Evolutionary conservation across 2,797 vertebrate species (phyloP), one percentile per base, ranked within the genome.

Genomic region (Dermochelys coriacea): DNA sequence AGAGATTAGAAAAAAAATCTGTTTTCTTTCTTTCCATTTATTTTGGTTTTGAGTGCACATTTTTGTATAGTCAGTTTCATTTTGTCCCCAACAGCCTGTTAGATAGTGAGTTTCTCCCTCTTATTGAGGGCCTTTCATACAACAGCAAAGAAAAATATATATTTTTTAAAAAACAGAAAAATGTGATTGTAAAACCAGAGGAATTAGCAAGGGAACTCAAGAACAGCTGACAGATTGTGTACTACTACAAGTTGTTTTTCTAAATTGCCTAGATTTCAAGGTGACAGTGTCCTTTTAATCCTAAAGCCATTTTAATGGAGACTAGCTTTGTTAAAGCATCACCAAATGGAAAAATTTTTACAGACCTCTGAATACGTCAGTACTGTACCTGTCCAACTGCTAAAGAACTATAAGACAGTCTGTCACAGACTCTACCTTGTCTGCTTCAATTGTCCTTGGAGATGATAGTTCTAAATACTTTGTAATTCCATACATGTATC

Each of bases 371-470:
- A 77, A 5, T 52, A 83, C 8, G 7, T 18, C 25, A 82, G 3
- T 18, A 8, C 80, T 95, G 61, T 54, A 80, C 84, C 55, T 95
- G 12, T 85, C 19, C 21, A 49, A 79, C 52, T 91, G 19, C 23
- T 88, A 57, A 82, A 94, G 51, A 75, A 88, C 47, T 88, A 50
- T 86, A 16, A 91, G 71, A 91, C 23, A 77, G 74, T 90, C 85
- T 45, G 16, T 71, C 49, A 51, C 80, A 91, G 57, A 89, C 94
- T 31, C 25, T 81, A 15, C 61, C 78, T 80, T 19, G 34, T 88
- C 81, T 93, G 16, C 61, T 85, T 87, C 74, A 93, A 93, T n/a
- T 90, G 27, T 57, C 19, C 88, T 92, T 82, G 52, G 82, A 96
- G 93, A 93, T 11, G 9, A 1, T 47, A 12, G 9, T 81, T 55